Evolutionary conservation across 64 coral and sea anemone genomes (phyloP).

Genomic region (Anthopleura sola): DNA sequence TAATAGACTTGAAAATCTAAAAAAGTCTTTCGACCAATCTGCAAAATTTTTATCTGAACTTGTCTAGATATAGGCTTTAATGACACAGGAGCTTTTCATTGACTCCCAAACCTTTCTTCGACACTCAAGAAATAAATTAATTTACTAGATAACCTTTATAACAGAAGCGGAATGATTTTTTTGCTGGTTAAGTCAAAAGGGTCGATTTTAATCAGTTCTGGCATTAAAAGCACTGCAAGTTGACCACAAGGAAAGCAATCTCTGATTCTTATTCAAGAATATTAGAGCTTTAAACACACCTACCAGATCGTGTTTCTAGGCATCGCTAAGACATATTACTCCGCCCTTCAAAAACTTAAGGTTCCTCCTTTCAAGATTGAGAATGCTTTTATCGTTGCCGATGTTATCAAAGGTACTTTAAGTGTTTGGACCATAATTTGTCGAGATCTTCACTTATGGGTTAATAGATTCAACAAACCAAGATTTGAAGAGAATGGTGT

Average conservation of each 20-base stretch:
- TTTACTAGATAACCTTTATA: neutral
- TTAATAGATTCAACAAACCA: slow-evolving; percentile 18
- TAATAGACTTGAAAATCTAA: neutral
- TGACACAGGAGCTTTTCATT: neutral
- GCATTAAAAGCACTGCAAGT: neutral
- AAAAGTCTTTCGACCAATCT: neutral
- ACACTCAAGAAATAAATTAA: neutral
- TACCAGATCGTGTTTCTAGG: neutral
- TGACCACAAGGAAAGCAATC: slow-evolving; percentile 3
- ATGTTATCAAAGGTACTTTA: slow-evolving; percentile 21
- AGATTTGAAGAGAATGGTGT: neutral
- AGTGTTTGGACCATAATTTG: slow-evolving; percentile 21
- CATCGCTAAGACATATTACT: neutral
- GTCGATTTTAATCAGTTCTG: neutral
- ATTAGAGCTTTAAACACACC: neutral
- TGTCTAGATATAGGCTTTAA: slow-evolving; percentile 3
- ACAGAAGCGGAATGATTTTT: neutral
- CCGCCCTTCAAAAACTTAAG: slow-evolving; percentile 3
- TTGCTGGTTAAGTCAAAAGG: neutral
- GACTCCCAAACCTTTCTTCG: neutral
- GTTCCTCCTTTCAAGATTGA: slow-evolving; percentile 11
- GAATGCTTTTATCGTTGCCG: slow-evolving; percentile 16
- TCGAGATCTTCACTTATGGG: slow-evolving; percentile 1
- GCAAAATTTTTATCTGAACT: neutral
- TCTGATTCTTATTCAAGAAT: neutral